Evolutionary conservation across 2,797 vertebrate genomes (phyloP).

Genomic region (Parotocinclus haroldoi): DNA sequence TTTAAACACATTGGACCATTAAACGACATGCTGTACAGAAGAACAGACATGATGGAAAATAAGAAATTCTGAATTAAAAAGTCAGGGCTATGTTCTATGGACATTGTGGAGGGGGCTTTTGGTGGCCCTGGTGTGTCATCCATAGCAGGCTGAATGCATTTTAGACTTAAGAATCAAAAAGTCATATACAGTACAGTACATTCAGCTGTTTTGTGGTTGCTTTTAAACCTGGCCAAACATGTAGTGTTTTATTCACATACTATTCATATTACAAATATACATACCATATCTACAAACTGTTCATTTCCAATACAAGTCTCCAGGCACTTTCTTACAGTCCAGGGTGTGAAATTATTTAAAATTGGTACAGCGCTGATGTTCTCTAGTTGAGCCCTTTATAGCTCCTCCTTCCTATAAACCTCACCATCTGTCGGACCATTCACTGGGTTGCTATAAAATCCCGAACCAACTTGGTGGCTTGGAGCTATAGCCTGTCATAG

Average conservation of each 20-base stretch:
- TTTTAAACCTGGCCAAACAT: conserved; percentile 68
- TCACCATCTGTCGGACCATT: conserved; percentile 36
- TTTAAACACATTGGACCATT: conserved; percentile 45
- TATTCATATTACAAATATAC: conserved; percentile 79
- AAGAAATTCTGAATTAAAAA: conserved; percentile 42
- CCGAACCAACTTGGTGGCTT: conserved; percentile 15
- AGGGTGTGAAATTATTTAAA: conserved; percentile 34
- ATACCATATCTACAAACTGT: conserved; percentile 74
- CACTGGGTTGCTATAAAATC: conserved; percentile 21
- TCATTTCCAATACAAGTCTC: conserved; percentile 59
- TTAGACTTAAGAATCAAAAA: conserved; percentile 60
- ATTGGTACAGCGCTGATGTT: background rate
- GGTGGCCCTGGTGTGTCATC: conserved; percentile 50
- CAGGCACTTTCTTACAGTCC: conserved; percentile 70
- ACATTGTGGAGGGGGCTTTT: conserved; percentile 39
- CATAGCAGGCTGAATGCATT: conserved; percentile 50
- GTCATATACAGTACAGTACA: conserved; percentile 74
- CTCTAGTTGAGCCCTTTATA: background rate
- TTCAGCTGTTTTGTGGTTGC: conserved; percentile 62
- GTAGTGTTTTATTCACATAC: conserved; percentile 73
- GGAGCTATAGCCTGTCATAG: conserved; percentile 9
- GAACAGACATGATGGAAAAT: conserved; percentile 46
- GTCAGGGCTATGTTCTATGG: conserved; percentile 46
- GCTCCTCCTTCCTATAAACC: conserved; percentile 31
- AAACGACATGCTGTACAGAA: conserved; percentile 34